Percentiles rank a stretch among this genome's conserved stretches.
Conservation (phyloP, 2,113 vertebrate genomes). For the Paramisgurnus dabryanus region DNA sequence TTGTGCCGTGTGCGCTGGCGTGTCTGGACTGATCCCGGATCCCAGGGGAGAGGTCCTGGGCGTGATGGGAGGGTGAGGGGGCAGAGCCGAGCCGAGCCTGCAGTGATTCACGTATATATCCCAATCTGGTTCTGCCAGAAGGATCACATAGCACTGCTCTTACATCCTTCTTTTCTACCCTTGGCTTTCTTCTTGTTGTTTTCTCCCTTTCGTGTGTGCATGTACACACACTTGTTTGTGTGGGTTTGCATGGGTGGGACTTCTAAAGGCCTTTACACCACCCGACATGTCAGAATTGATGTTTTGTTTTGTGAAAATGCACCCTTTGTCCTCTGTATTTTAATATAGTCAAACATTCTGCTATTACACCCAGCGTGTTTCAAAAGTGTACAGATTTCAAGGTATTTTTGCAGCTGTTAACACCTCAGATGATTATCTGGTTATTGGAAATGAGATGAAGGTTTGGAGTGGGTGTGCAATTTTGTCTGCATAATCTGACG, state of each 20-base stretch:
- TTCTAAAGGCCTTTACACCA: neutral
- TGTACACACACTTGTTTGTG: neutral
- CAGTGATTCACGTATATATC: conserved; percentile 38
- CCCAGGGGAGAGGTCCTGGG: conserved; percentile 51
- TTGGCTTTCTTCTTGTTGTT: conserved; percentile 28
- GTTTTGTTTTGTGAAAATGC: too few species aligned
- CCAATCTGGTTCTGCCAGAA: conserved; percentile 51
- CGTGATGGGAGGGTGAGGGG: conserved; percentile 40
- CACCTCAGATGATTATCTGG: too few species aligned
- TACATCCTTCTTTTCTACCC: conserved; percentile 38
- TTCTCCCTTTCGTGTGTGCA: neutral
- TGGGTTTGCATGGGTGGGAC: neutral
- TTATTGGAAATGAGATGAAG: too few species aligned
- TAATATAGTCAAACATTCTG: too few species aligned
- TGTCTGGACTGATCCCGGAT: conserved; percentile 55
- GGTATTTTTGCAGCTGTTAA: too few species aligned
- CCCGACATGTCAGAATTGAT: too few species aligned
- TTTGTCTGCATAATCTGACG: too few species aligned
- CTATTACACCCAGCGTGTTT: too few species aligned
- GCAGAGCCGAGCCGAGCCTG: conserved; percentile 42
- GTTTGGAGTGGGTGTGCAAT: too few species aligned
- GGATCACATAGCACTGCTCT: conserved; percentile 45
- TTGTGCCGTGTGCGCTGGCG: conserved; percentile 37
- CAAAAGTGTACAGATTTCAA: too few species aligned
- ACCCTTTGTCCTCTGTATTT: too few species aligned